Evolutionary conservation across 2,888 invertebrate species (phyloP), one percentile per base, ranked within the genome.

Genomic region (Syritta pipiens): DNA sequence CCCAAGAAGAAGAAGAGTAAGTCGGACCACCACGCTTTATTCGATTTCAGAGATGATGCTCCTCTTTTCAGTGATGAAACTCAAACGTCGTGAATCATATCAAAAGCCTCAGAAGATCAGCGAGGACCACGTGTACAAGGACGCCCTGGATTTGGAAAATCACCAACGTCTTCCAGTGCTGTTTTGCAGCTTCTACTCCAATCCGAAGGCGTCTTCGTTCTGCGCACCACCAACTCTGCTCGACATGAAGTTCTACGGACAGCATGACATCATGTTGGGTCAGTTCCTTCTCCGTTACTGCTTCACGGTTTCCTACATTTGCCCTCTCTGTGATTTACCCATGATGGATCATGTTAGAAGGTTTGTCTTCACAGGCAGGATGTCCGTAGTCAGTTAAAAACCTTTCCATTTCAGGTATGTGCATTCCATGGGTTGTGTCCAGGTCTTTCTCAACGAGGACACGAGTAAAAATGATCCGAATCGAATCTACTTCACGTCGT

Each of bases 251-350:
- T 95, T 97, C 90, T 99, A 99, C 88, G 97, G 97, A 0, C 92
- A 93, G 17, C 96, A 97, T 86, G 99, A 99, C 88, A 97, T 99
- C 83, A 95, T 98, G 1, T 89, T 99, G 42, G 99, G 98, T 28
- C 94, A 94, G 81, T 99, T 99, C 86, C 90, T 99, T 42, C 96
- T 97, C 86, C 92, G 95, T 68, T 98, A 97, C 86, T 98, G 98
- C 88, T 96, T 98, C 87, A 93, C 95, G 68, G 90, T 93, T 4
- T 92, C 94, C 1, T 97, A 96, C 87, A 92, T 93, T 75, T 99
- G 98, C 85, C 90, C 91, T 72, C 91, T 91, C 6, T 98, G 97
- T 87, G 93, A 93, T 71, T 91, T 95, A 12, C 93, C 96, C 1
- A 96, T 97, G 95, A 90, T 95, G 83, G 93, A 95, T 59, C 98